A percentile compares a stretch with the other conserved stretches of the same genome.
phyloP scores from a whole-genome alignment of 2,888 invertebrate species.

The Lepidochrysops patricia region DNA sequence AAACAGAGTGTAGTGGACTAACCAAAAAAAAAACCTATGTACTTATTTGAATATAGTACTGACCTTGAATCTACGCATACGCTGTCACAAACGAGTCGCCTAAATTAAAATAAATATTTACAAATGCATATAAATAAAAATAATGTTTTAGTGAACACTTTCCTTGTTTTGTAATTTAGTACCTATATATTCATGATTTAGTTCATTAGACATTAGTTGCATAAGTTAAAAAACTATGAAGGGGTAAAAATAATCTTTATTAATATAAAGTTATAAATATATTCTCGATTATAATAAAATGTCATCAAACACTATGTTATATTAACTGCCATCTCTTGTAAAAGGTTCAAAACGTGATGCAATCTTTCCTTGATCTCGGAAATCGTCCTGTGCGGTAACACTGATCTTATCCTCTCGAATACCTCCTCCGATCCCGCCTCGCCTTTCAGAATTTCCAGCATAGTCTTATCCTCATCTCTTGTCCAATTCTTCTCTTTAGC shows the following conservation, averaged over 20 bases:
- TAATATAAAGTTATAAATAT: constrained; percentile 59
- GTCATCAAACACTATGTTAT: constrained; percentile 48
- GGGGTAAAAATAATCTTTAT: constrained; percentile 39
- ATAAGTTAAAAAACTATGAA: neutral
- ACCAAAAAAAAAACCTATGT: constrained; percentile 21
- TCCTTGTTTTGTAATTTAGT: neutral
- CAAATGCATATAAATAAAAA: constrained; percentile 27
- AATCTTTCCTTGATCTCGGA: constrained; percentile 77
- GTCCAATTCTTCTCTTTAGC: constrained; percentile 74
- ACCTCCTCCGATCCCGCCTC: constrained; percentile 78
- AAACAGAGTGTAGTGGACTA: constrained; percentile 21
- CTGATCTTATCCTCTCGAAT: constrained; percentile 70
- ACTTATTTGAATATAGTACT: constrained; percentile 30
- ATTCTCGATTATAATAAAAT: constrained; percentile 37
- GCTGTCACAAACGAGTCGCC: constrained; percentile 34
- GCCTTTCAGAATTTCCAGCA: constrained; percentile 83
- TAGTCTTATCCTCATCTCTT: constrained; percentile 86
- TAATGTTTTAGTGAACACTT: neutral
- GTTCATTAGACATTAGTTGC: too few species aligned
- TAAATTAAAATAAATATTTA: constrained; percentile 47
- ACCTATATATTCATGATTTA: too few species aligned
- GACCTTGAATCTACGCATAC: constrained; percentile 39
- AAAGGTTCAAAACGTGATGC: constrained; percentile 75
- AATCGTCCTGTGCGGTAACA: constrained; percentile 71
- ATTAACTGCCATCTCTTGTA: constrained; percentile 76